A percentile compares a stretch with the other conserved stretches of the same genome.
These are phyloP conservation scores for Bugulina stolonifera DNA, from an alignment of 2,888 invertebrate species.

Conservation along the genomic window DNA sequence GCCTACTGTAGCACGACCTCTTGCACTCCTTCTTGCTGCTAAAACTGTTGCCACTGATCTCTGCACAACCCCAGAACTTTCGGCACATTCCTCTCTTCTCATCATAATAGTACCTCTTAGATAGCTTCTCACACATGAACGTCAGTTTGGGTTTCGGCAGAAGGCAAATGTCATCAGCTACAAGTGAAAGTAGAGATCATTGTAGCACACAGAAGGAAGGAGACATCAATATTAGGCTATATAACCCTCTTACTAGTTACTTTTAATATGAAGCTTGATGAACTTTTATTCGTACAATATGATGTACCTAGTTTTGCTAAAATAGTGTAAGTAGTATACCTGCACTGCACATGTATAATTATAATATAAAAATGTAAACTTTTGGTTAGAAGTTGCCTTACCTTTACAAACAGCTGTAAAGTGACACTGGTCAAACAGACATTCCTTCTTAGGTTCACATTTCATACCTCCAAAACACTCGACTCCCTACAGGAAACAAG, in stretches of 20 bases:
- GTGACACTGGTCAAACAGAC: slow-evolving; percentile 32
- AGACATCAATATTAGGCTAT: too few relatives aligned
- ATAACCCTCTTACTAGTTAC: too few relatives aligned
- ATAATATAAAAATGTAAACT: too few relatives aligned
- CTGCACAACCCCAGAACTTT: slow-evolving; percentile 33
- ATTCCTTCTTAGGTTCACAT: slow-evolving; percentile 32
- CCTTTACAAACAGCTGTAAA: slow-evolving; percentile 32
- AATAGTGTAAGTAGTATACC: too few relatives aligned
- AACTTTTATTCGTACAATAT: too few relatives aligned
- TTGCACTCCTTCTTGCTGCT: slow-evolving; percentile 34
- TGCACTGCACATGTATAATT: too few relatives aligned
- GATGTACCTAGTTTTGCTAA: too few relatives aligned
- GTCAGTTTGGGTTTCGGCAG: slow-evolving; percentile 32
- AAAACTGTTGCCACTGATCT: slow-evolving; percentile 34
- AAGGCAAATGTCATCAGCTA: slow-evolving; percentile 30
- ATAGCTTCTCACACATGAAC: slow-evolving; percentile 32
- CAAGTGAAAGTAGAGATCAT: too few relatives aligned
- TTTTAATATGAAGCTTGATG: too few relatives aligned
- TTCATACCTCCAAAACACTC: slow-evolving; percentile 32
- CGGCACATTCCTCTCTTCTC: slow-evolving; percentile 33
- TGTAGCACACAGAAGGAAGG: too few relatives aligned
- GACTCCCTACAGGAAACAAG: slow-evolving; percentile 32
- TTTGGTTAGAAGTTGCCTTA: slow-evolving; percentile 27
- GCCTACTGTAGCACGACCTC: slow-evolving; percentile 31
- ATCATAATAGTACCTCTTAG: slow-evolving; percentile 34